Conservation (phyloP, 2,797 vertebrate genomes). For the Tapirus indicus region DNA sequence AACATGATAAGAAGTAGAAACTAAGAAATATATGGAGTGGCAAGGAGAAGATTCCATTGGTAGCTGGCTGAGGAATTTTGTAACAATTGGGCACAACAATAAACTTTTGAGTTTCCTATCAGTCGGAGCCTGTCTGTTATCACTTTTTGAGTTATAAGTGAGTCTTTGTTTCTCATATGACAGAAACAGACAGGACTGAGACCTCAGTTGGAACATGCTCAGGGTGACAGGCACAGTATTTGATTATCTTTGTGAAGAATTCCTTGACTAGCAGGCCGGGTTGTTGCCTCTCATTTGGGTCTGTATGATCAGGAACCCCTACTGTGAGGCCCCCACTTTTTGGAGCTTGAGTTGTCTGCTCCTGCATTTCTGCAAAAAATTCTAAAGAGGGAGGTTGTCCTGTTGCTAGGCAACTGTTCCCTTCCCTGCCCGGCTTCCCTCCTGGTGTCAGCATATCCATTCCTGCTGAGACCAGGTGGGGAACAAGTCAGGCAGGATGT, state of each 20-base stretch:
- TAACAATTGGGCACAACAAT: not conserved
- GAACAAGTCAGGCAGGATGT: not conserved
- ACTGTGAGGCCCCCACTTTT: not conserved
- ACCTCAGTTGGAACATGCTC: not conserved
- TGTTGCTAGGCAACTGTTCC: not conserved
- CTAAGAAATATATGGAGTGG: not conserved
- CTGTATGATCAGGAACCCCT: not conserved
- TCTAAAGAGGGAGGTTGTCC: not conserved
- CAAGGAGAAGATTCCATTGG: not conserved
- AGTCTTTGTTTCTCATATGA: constrained; percentile 47
- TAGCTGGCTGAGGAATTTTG: not conserved
- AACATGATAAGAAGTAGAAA: not conserved
- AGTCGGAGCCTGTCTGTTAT: not conserved
- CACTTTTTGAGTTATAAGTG: not conserved
- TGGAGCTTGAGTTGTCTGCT: not conserved
- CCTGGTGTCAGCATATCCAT: not conserved
- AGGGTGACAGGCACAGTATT: not conserved
- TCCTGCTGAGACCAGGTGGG: not conserved
- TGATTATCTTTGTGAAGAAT: not conserved
- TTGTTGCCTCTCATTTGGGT: not conserved
- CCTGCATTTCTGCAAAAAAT: not conserved
- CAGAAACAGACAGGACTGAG: not conserved
- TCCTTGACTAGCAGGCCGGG: not conserved
- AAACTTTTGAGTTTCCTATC: not conserved
- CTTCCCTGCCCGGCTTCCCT: not conserved